These are phyloP conservation scores for Conus betulinus DNA, from an alignment of 1,140 invertebrate species.

Conservation along the genomic window DNA sequence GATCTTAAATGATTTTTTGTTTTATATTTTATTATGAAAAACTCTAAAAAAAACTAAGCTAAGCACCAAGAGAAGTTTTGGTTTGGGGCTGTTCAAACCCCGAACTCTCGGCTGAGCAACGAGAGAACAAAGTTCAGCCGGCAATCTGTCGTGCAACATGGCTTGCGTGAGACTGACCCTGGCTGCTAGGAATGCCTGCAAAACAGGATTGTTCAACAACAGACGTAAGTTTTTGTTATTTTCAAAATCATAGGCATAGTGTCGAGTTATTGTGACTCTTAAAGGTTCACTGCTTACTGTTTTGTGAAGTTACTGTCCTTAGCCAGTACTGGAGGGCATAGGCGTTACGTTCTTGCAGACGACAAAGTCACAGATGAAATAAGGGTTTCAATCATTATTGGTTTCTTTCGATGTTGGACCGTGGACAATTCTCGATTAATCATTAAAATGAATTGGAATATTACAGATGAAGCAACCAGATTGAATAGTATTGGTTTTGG, in stretches of 20 bases:
- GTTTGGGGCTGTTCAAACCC: not conserved
- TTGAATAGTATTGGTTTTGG: too few relatives aligned
- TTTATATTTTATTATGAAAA: not conserved
- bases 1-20: not conserved
- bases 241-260: too few relatives aligned
- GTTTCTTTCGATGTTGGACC: too few relatives aligned
- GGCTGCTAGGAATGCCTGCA: conserved; percentile 28
- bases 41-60: not conserved
- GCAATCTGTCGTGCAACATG: conserved; percentile 33
- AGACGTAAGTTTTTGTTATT: conserved; percentile 32
- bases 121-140: conserved; percentile 60
- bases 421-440: not conserved
- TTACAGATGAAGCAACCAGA: too few relatives aligned
- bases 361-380: not conserved
- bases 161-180: conserved; percentile 49
- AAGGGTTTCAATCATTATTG: too few relatives aligned
- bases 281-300: too few relatives aligned
- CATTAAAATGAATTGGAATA: too few relatives aligned
- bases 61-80: not conserved
- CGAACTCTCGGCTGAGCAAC: conserved; percentile 25
- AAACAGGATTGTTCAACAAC: conserved; percentile 10
- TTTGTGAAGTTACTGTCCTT: too few relatives aligned
- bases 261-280: too few relatives aligned
- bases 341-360: not conserved
- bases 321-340: too few relatives aligned